Evolutionary conservation across 2,888 invertebrate species (phyloP), one percentile per base, ranked within the genome.

Genomic region (Tromatobia lineatoria): DNA sequence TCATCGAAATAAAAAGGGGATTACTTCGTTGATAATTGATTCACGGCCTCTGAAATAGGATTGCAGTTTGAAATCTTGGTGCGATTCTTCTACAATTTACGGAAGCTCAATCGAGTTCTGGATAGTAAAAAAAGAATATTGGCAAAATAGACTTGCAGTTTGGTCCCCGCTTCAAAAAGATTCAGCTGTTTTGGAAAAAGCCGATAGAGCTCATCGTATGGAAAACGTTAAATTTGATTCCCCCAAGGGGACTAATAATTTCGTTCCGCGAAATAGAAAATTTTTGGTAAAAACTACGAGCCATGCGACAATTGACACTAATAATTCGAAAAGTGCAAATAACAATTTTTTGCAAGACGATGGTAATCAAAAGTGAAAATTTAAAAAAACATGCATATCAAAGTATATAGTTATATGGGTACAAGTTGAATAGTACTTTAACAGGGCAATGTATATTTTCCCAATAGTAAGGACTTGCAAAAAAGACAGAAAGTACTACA

Each of bases 101-200:
- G 87, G 86, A n/a, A 76, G 70, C 52, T 70, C 86, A 7, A 42
- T 80, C 10, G 83, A 86, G 42, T 79, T 83, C 67, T 86, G 86
- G 86, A 57, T 79, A 61, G 6, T 34, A n/a, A 86, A 59, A 61
- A 82, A 66, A 70, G 52, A 67, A 8, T 74, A 84, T 23, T 87
- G 86, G 87, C 64, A 79, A 10, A 50, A 23, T 6, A 83, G 73
- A 67, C 57, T 69, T 42, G 85, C 73, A 18, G 52, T 84, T n/a
- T 85, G 85, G 83, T 69, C 50, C 0, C 71, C 79, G 4, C 10
- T 82, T 1, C 45, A 82, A n/a, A 78, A 57, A 23, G 73, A 82
- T 67, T 54, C 52, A 15, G 47, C 67, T 20, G 66, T 34, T 45
- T 67, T 80, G 73, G 25, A 61, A 57, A 15, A 18, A 7, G 69